These are phyloP conservation scores for Aix galericulata DNA, from an alignment of 2,113 vertebrate species.

Conservation along the genomic window DNA sequence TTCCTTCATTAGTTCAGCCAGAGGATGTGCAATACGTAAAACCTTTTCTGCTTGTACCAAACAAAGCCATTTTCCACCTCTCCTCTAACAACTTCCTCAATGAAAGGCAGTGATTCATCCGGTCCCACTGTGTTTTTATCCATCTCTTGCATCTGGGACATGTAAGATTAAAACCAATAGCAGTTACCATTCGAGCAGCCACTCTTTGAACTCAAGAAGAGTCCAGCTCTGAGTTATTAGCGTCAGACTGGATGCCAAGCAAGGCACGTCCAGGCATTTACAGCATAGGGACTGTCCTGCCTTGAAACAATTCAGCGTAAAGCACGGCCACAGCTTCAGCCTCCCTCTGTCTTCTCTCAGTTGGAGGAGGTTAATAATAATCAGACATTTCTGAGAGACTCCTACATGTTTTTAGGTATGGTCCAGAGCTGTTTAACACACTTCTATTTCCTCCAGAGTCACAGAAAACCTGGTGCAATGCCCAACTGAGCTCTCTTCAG, in stretches of 20 bases:
- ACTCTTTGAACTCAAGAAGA: neutral
- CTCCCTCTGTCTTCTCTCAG: neutral
- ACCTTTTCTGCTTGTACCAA: neutral
- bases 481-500: neutral
- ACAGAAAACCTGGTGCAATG: neutral
- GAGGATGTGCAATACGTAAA: neutral
- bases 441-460: neutral
- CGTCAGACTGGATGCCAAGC: neutral
- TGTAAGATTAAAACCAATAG: neutral
- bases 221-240: neutral
- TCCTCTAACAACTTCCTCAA: neutral
- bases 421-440: neutral
- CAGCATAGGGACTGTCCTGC: neutral
- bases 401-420: neutral
- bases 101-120: neutral
- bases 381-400: neutral
- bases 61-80: neutral
- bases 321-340: accelerated
- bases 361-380: neutral
- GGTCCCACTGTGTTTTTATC: neutral
- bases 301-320: neutral
- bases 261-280: neutral
- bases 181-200: neutral
- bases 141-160: neutral
- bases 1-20: neutral